phyloP scores from a whole-genome alignment of 2,113 vertebrate genomes.

The Silurus glanis region DNA sequence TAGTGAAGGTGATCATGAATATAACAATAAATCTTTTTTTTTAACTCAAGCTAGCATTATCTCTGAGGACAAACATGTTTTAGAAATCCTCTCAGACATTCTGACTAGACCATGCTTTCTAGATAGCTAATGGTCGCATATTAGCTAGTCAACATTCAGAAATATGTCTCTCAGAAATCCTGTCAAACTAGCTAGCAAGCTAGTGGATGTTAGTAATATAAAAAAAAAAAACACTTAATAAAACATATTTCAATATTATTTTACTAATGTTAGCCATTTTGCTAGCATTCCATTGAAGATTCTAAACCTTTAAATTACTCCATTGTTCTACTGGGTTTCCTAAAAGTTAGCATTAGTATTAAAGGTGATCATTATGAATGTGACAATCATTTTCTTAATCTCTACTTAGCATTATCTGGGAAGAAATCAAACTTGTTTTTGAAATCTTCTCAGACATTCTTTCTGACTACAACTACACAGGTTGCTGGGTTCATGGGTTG shows the following conservation, averaged over 20 bases:
- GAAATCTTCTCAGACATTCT: too few species aligned
- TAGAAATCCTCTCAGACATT: neutral
- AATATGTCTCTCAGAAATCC: too few species aligned
- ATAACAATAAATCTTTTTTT: neutral
- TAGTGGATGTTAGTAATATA: neutral
- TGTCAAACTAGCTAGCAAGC: neutral
- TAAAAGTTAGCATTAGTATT: too few species aligned
- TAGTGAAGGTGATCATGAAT: neutral
- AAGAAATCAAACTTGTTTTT: too few species aligned
- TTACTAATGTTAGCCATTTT: neutral
- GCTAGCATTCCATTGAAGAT: neutral
- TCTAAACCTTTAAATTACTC: neutral
- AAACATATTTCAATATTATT: neutral
- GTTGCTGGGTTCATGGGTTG: too few species aligned
- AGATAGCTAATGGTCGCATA: neutral
- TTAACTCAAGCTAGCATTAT: neutral
- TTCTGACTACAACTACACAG: too few species aligned
- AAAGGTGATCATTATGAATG: too few species aligned
- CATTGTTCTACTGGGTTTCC: too few species aligned
- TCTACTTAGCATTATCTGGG: too few species aligned
- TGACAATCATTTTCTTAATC: too few species aligned
- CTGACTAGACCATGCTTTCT: neutral
- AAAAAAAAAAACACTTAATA: neutral
- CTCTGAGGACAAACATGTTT: neutral
- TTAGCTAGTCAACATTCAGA: too few species aligned